Base-by-base conservation (phyloP, 2,888 invertebrate genomes). In the Drosophila maculinotata region DNA sequence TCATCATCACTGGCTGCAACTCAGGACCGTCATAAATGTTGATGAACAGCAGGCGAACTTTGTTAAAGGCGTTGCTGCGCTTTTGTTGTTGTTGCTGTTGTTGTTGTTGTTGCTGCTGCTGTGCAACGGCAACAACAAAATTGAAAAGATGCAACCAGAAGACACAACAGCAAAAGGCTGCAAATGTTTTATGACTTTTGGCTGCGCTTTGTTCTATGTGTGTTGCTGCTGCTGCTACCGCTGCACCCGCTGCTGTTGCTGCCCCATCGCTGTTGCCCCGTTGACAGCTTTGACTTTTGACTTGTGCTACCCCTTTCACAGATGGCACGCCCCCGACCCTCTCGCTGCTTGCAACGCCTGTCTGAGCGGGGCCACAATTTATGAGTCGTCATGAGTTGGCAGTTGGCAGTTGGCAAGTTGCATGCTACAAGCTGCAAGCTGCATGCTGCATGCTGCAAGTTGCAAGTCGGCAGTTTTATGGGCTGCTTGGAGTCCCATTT, bases 11-110 rank as follows among this genome's bases (percentile, higher is more conserved):
- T 31, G 38, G 14, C 26, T 30, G 10, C 39, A 56, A 20, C 53
- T 69, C 63, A 51, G 69, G 59, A 71, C 59, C 84, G 84, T 84
- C 87, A 81, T 86, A 87, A 86, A 83, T 86, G 83, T 84, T 84
- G 81, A 86, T 83, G 87, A 87, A 81, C 83, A 81, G 87, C 82
- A 78, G 85, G 81, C 84, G 72, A 86, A 85, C 76, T 82, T 77
- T 84, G 82, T 85, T 68, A 82, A 79, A 85, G 80, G 85, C 80
- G 85, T 82, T 81, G 68, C 85, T 76, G 72, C 60, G 68, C 80
- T 79, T 81, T 79, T 80, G 85, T 79, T 85, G 76, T 52, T 62
- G 80, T 62, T 39, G 74, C 56, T 57, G 69, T 44, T 59, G 66
- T 23, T 63, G 60, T 26, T 52, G 53, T 39, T 48, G 62, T 30